These are phyloP conservation scores for Drosophila borealis DNA, from an alignment of 2,888 invertebrate genomes.

Conservation along the genomic window DNA sequence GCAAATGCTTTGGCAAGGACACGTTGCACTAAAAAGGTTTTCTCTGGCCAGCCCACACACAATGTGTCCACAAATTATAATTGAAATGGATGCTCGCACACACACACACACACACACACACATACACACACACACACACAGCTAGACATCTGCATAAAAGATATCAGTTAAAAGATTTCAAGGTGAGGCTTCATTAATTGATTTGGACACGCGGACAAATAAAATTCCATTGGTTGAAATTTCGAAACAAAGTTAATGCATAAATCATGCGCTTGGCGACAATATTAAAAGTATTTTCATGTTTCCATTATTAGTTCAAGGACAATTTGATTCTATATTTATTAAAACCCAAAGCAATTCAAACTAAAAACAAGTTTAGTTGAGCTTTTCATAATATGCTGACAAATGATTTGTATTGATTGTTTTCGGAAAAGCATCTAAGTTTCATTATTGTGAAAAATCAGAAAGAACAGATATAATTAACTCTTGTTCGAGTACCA, in stretches of 20 bases:
- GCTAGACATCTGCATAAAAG: neutral
- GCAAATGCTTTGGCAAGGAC: conserved; percentile 69
- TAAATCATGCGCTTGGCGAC: conserved; percentile 1
- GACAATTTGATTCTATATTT: conserved; percentile 11
- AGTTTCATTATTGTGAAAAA: neutral
- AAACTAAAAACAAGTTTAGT: too few species aligned
- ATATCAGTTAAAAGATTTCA: conserved; percentile 27
- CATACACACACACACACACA: neutral
- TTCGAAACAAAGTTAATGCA: conserved; percentile 6
- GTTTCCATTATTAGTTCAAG: conserved; percentile 35
- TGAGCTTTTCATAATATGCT: too few species aligned
- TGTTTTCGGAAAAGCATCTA: neutral
- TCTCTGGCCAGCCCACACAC: conserved; percentile 24
- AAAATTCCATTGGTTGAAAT: conserved; percentile 1
- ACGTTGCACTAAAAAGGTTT: conserved; percentile 63
- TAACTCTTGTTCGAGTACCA: too few species aligned
- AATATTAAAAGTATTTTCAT: conserved; percentile 48
- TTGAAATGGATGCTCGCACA: conserved; percentile 68
- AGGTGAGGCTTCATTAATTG: conserved; percentile 54
- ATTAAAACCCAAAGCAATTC: too few species aligned
- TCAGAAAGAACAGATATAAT: neutral
- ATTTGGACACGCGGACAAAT: conserved; percentile 47
- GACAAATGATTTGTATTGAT: neutral
- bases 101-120: conserved; percentile 2
- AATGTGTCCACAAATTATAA: conserved; percentile 54